phyloP scores from a whole-genome alignment of 2,113 vertebrate species.

The Ceuthmochares aereus region DNA sequence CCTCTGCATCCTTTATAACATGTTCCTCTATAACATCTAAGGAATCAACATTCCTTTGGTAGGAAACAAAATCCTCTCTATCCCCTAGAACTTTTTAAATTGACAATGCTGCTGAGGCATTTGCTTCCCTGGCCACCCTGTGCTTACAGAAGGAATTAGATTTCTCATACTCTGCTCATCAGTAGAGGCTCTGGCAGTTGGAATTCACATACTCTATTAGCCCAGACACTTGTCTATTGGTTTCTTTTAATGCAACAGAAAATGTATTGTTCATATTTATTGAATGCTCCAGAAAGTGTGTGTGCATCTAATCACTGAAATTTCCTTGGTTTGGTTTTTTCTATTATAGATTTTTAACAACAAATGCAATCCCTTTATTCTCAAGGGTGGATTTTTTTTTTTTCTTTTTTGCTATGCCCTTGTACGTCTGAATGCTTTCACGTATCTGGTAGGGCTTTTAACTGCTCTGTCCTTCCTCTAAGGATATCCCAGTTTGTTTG shows the following conservation, averaged over 20 bases:
- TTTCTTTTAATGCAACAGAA: neutral
- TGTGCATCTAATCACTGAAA: neutral
- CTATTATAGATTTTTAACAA: neutral
- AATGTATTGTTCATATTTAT: neutral
- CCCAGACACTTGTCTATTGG: neutral
- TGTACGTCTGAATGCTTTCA: neutral
- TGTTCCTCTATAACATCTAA: conserved; percentile 32
- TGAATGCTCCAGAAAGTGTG: neutral
- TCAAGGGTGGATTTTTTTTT: neutral
- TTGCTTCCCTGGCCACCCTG: conserved; percentile 1
- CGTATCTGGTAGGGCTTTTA: neutral
- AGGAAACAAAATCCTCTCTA: conserved; percentile 45
- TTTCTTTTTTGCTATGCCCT: neutral
- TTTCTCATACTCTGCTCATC: neutral
- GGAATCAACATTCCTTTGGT: conserved; percentile 29
- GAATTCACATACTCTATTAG: neutral
- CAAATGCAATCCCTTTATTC: neutral
- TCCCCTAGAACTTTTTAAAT: conserved; percentile 11
- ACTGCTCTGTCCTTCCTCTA: neutral
- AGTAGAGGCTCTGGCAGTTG: neutral
- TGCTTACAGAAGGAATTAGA: conserved; percentile 1
- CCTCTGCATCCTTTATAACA: neutral
- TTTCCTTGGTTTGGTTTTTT: neutral
- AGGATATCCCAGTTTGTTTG: neutral
- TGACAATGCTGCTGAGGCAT: conserved; percentile 4